Percentiles rank a stretch among this genome's conserved stretches.
These are phyloP conservation scores for Drosophila tanythrix DNA, from an alignment of 2,888 invertebrate genomes.

Conservation along the genomic window DNA sequence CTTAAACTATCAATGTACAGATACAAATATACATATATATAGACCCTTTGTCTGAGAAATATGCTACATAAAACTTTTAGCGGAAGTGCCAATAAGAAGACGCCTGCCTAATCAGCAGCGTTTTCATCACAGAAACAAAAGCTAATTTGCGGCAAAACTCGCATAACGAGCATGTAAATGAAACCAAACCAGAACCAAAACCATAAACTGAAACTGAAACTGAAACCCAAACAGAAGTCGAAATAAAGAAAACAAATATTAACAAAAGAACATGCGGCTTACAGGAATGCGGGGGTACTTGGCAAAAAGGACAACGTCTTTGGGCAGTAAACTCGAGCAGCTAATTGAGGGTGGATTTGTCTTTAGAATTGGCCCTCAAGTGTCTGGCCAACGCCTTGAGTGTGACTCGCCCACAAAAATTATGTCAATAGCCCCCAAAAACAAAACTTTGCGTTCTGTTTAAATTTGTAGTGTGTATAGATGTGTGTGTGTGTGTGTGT, in stretches of 20 bases:
- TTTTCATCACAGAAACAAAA: conserved; percentile 54
- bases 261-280: conserved; percentile 61
- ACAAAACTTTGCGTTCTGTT: conserved; percentile 32
- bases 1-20: conserved; percentile 21
- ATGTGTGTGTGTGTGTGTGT: conserved; percentile 9
- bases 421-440: conserved; percentile 74
- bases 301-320: conserved; percentile 47
- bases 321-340: conserved; percentile 28
- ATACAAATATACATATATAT: neutral
- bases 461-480: conserved; percentile 33
- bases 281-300: conserved; percentile 29
- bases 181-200: conserved; percentile 40
- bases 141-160: conserved; percentile 74
- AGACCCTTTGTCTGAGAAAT: conserved; percentile 11
- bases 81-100: conserved; percentile 72
- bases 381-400: conserved; percentile 78
- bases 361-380: conserved; percentile 59
- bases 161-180: conserved; percentile 74
- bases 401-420: conserved; percentile 73
- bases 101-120: conserved; percentile 55
- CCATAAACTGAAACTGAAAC: conserved; percentile 35
- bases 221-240: conserved; percentile 26
- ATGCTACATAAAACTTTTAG: conserved; percentile 29
- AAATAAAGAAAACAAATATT: conserved; percentile 46
- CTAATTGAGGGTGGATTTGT: conserved; percentile 78